These are phyloP conservation scores for Geodia barretti DNA, from an alignment of 37 sponge, comb jelly and placozoan species.

Conservation along the genomic window DNA sequence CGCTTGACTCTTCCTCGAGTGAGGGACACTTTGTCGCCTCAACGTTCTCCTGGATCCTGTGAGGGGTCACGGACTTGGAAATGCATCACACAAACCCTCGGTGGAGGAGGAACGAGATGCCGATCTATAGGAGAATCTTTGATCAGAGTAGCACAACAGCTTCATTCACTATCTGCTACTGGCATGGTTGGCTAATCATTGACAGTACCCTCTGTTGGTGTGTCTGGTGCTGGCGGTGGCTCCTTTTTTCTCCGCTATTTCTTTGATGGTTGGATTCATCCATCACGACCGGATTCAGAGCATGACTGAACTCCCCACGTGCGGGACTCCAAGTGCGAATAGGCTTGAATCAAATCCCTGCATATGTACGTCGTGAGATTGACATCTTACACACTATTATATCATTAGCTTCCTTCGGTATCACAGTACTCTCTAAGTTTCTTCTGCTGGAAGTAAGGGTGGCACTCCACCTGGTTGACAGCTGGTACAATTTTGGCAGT, in stretches of 20 bases:
- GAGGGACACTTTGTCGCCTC: constrained; percentile 46
- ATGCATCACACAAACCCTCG: constrained; percentile 70
- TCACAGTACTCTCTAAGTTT: constrained; percentile 79
- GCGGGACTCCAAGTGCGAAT: too few relatives aligned
- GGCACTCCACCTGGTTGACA: constrained; percentile 89
- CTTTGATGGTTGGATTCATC: constrained; percentile 63
- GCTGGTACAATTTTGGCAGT: constrained; percentile 84
- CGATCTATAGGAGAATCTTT: too few relatives aligned
- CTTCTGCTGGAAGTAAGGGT: constrained; percentile 85
- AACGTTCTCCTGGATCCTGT: constrained; percentile 76
- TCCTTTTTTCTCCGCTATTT: constrained; percentile 61
- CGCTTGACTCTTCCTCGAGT: constrained; percentile 58
- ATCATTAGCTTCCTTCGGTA: constrained; percentile 78
- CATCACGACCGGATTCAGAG: too few relatives aligned
- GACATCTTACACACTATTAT: too few relatives aligned
- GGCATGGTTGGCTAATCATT: too few relatives aligned
- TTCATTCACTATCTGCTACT: too few relatives aligned
- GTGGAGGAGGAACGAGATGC: constrained; percentile 71
- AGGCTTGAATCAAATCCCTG: too few relatives aligned
- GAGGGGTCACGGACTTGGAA: constrained; percentile 82
- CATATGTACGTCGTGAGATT: too few relatives aligned
- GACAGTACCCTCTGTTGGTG: too few relatives aligned
- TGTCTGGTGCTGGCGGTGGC: too few relatives aligned
- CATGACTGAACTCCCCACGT: too few relatives aligned
- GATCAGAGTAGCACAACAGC: too few relatives aligned